phyloP scores from a whole-genome alignment of 2,113 vertebrate species.

The Turnix velox region DNA sequence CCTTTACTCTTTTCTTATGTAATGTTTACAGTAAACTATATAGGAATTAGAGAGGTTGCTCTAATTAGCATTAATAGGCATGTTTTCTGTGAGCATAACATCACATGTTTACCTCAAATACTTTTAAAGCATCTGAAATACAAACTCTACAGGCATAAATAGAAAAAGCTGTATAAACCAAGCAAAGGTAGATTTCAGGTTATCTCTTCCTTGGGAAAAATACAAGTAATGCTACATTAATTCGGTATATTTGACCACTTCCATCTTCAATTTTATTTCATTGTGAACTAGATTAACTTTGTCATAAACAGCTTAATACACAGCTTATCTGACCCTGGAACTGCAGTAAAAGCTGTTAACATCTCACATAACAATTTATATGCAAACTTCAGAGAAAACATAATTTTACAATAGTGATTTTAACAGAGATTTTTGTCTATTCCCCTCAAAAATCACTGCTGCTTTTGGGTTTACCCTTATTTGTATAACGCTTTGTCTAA shows the following conservation, averaged over 20 bases:
- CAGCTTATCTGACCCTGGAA: background rate
- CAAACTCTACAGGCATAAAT: background rate
- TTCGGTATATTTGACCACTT: background rate
- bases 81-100: background rate
- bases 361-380: background rate
- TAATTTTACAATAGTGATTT: background rate
- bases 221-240: background rate
- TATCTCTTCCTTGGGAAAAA: background rate
- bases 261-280: background rate
- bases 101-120: background rate
- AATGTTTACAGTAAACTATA: conserved; percentile 24
- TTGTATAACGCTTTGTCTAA: background rate
- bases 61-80: conserved; percentile 13
- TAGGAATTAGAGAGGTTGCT: background rate
- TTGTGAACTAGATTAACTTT: background rate
- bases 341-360: background rate
- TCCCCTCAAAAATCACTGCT: background rate
- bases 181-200: background rate
- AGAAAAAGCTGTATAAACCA: background rate
- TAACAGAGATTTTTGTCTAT: background rate
- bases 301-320: background rate
- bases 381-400: background rate
- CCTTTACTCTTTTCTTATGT: background rate
- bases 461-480: background rate
- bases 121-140: background rate